Base-by-base conservation (phyloP, 2,888 invertebrate genomes). In the Temnothorax unifasciatus region DNA sequence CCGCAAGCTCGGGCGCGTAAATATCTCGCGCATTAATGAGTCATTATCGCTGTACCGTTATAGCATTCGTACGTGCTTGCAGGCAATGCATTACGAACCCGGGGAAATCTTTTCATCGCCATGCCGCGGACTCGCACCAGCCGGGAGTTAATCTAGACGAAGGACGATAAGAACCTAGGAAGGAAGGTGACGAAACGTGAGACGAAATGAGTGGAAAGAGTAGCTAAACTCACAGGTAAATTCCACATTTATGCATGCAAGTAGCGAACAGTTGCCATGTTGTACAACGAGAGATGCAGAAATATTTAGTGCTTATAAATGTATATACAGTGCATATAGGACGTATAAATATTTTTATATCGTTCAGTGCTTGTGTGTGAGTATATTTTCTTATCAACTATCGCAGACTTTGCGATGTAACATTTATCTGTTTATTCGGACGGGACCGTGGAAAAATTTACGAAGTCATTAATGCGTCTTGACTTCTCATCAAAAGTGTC, bases 11-110 rank as follows among this genome's bases (percentile, higher is more conserved):
- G 29, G 9, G 82, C 85, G 86, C 83, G 87, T 91, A 87, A 91
- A 90, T 91, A 90, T 90, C 90, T 88, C 89, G 89, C 83, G 87
- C 88, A 91, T 90, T 90, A 90, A 90, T 90, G 91, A 90, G 83
- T 91, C 89, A 90, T 90, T 91, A 90, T 90, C 90, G 90, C 85
- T 47, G 83, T 85, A 82, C 90, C 91, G 91, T 91, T 90, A 90
- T 86, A 88, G 85, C 89, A 75, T 86, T 90, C 76, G 87, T 90
- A 77, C 91, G 90, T 90, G 90, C 87, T 87, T 69, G 69, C 83
- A 29, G 86, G 82, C 90, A 81, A 88, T 88, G 88, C 83, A 85
- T 90, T 90, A 91, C 82, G 21, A 64, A 57, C 82, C 73, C 79
- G 91, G 87, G 85, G 86, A 90, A 91, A 90, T 90, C 88, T 90